Conservation (phyloP, 2,888 invertebrate genomes). For the Entomobrya multifasciata region DNA sequence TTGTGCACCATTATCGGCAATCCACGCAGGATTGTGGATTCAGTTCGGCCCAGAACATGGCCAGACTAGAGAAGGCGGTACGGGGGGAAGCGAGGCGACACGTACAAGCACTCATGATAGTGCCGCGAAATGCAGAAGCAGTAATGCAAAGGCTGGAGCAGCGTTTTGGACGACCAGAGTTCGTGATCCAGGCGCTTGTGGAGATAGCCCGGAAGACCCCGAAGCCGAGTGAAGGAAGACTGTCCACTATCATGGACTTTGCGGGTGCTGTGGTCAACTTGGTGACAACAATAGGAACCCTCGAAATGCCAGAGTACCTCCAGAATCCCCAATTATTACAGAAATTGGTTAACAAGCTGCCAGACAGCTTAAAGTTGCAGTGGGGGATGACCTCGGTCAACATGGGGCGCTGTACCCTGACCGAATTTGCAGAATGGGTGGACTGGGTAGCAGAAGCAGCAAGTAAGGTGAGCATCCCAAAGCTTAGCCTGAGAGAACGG, state of each 20-base stretch:
- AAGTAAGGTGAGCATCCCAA: neutral
- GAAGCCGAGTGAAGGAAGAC: neutral
- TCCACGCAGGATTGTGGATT: too few species aligned
- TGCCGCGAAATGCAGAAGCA: neutral
- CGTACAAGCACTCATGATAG: too few species aligned
- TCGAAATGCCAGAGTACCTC: neutral
- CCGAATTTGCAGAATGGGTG: neutral
- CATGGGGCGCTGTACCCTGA: neutral
- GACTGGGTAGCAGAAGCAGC: neutral
- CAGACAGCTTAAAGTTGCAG: neutral
- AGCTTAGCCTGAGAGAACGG: neutral
- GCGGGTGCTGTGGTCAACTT: neutral
- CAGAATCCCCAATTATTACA: neutral
- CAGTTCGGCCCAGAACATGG: too few species aligned
- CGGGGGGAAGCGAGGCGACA: slow-evolving; percentile 18
- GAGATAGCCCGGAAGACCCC: neutral
- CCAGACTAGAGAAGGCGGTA: neutral
- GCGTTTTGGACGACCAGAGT: slow-evolving; percentile 26
- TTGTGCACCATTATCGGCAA: too few species aligned
- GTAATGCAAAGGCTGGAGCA: neutral
- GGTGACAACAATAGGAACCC: neutral
- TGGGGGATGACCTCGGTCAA: neutral
- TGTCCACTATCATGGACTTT: neutral
- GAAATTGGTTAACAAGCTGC: slow-evolving; percentile 9
- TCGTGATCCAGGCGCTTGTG: neutral